Percentiles rank a stretch among this genome's conserved stretches.
These are phyloP conservation scores for Oscheius sp. DNA, from an alignment of 2,888 invertebrate species.

Conservation along the genomic window DNA sequence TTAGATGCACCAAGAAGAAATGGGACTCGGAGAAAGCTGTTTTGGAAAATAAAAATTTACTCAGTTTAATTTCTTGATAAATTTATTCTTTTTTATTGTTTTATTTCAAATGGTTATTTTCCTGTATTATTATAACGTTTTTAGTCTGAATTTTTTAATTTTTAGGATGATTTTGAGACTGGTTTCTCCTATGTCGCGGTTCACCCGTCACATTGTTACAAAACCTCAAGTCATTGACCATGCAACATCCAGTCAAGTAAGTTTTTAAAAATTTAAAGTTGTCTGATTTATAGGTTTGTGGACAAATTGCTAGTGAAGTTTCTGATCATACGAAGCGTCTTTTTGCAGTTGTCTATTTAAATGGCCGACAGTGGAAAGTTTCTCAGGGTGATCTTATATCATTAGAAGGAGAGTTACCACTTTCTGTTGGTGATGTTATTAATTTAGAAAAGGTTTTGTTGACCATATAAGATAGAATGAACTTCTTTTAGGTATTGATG, in stretches of 20 bases:
- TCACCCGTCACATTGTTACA: slow-evolving; percentile 5
- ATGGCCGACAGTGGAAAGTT: slow-evolving; percentile 72
- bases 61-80: background rate
- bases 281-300: background rate
- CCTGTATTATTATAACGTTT: background rate
- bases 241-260: slow-evolving; percentile 4
- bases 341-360: slow-evolving; percentile 73
- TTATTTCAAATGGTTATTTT: background rate
- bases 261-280: background rate
- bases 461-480: background rate
- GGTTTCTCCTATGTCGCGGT: background rate
- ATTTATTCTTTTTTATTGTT: background rate
- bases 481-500: slow-evolving; percentile 71
- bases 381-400: slow-evolving; percentile 72
- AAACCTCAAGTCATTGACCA: slow-evolving; percentile 27
- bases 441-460: slow-evolving; percentile 72
- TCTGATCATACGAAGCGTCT: slow-evolving; percentile 68
- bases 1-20: slow-evolving; percentile 30
- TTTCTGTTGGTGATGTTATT: slow-evolving; percentile 73
- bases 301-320: slow-evolving; percentile 57
- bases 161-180: slow-evolving; percentile 15
- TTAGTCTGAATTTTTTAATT: too few species aligned
- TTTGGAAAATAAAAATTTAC: background rate
- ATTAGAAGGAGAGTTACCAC: slow-evolving; percentile 70
- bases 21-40: slow-evolving; percentile 26